Percentiles rank a stretch among this genome's conserved stretches.
phyloP scores from a whole-genome alignment of 2,797 vertebrate genomes.

The Premnoplex brunnescens region DNA sequence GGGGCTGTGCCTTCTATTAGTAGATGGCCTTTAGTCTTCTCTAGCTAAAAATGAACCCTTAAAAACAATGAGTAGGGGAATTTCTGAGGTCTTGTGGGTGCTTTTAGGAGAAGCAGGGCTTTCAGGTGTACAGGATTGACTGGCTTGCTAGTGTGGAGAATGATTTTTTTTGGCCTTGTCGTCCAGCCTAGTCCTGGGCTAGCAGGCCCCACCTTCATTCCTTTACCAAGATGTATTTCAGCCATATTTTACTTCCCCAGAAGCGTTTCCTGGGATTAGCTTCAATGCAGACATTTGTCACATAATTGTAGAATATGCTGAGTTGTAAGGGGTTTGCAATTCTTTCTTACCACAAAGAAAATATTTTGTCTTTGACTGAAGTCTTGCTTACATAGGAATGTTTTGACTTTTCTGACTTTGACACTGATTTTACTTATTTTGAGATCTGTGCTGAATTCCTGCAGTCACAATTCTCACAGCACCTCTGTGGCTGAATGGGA shows the following conservation, averaged over 20 bases:
- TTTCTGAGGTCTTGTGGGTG: rapidly evolving
- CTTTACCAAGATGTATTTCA: background rate
- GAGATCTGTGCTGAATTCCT: background rate
- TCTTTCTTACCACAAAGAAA: background rate
- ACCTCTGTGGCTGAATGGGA: background rate
- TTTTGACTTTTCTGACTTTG: background rate
- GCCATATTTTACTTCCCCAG: background rate
- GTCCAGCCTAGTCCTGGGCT: rapidly evolving
- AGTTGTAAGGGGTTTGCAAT: background rate
- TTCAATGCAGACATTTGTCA: background rate
- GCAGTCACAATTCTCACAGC: background rate
- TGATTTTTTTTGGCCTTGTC: background rate
- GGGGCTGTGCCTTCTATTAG: background rate
- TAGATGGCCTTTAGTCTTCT: background rate
- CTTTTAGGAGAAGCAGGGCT: background rate
- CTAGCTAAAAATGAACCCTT: background rate
- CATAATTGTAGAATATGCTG: background rate
- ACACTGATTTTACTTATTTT: background rate
- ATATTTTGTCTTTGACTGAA: background rate
- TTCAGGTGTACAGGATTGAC: background rate
- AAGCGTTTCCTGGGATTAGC: background rate
- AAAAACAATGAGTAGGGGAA: background rate
- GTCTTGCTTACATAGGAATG: background rate
- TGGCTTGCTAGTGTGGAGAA: background rate
- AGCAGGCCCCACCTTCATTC: background rate